Evolutionary conservation across 2,113 vertebrate genomes (phyloP), one percentile per base, ranked within the genome.

Genomic region (Azemiops feae): DNA sequence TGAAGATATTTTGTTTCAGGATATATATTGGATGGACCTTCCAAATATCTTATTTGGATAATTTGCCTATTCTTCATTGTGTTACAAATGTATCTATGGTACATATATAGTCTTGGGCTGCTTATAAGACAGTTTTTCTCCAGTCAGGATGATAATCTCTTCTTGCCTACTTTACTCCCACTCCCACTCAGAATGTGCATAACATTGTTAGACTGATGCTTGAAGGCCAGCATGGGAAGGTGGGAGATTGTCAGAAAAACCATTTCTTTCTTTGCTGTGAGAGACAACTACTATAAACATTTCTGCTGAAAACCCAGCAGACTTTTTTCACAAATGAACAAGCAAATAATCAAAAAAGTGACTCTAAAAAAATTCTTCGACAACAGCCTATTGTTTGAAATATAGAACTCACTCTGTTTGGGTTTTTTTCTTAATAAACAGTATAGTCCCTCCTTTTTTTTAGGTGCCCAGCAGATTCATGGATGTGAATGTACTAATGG

Each of bases 401-500:
- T 81, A 20, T 43, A 81, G 69, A 81, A 39, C 43, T 81, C 34
- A 43, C 34, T 81, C 2, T 47, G 34, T 25, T 23, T 30, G 47
- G 45, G 5, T 3, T 25, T 60, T 30, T 34, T 87, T 53, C 50
- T 87, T 87, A n/a, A 87, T 5, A 50, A 87, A 16, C 10, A 14
- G 16, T 85, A 43, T 54, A 18, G 88, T 94, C 27, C 25, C 25
- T 89, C 7, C 88, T 94, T 95, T 58, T 86, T 94, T 94, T 55
- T 92, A 99, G 99, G 96, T 99, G 91, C 98, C 99, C 23, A 97
- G 97, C 0, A 96, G 96, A 90, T 98, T 98, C 91, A 98, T 99
- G 97, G 99, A 99, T 94, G 99, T 99, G 96, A 99, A 98, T 89
- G 98, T 99, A 54, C 95, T 99, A 92, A 98, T 99, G 94, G 98